These are phyloP conservation scores for Falco peregrinus DNA, from an alignment of 2,797 vertebrate genomes.

Conservation along the genomic window DNA sequence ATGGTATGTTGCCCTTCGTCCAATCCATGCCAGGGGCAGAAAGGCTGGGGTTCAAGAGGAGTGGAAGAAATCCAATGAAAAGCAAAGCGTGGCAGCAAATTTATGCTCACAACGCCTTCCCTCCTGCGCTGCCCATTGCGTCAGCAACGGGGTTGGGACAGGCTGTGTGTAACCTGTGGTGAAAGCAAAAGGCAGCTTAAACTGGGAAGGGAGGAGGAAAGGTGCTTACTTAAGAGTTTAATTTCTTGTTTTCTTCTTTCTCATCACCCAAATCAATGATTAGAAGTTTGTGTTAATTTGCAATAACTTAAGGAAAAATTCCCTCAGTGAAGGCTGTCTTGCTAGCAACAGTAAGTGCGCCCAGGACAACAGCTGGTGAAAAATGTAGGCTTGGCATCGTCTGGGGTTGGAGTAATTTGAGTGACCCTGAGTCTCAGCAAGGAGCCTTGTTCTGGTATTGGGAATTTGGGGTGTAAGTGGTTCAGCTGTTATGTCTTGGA, in stretches of 20 bases:
- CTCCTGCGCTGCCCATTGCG: not conserved
- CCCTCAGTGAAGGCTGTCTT: not conserved
- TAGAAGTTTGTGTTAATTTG: not conserved
- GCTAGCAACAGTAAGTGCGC: not conserved
- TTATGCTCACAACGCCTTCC: rapidly evolving
- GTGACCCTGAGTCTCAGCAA: not conserved
- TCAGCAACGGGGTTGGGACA: not conserved
- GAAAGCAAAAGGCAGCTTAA: not conserved
- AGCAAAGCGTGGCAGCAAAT: not conserved
- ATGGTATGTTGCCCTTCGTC: not conserved
- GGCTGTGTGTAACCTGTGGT: not conserved
- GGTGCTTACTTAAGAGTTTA: not conserved
- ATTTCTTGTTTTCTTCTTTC: not conserved
- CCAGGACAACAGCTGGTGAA: not conserved
- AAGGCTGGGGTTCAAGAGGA: not conserved
- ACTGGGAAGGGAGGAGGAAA: not conserved
- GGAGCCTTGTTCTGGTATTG: not conserved
- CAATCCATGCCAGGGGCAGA: too few species aligned
- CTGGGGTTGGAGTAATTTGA: not conserved
- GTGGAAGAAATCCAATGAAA: not conserved
- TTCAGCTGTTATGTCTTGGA: not conserved
- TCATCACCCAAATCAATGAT: not conserved
- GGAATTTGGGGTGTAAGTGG: not conserved
- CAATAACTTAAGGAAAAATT: not conserved
- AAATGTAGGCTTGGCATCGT: not conserved